A percentile compares a stretch with the other conserved stretches of the same genome.
Conservation (phyloP, 2,888 invertebrate species). For the Nomada fucata region DNA sequence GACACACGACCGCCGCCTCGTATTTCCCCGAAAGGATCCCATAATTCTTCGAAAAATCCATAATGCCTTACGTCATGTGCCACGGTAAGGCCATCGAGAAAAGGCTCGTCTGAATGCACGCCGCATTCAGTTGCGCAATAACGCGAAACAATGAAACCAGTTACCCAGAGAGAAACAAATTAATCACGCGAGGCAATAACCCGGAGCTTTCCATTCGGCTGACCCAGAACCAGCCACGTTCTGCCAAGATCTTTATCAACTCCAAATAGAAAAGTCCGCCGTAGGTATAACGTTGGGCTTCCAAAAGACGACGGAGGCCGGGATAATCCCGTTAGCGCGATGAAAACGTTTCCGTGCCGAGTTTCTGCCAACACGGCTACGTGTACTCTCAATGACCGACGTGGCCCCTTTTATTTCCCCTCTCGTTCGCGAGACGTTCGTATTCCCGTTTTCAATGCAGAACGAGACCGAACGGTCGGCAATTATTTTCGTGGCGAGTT, state of each 20-base stretch:
- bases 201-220: constrained; percentile 27
- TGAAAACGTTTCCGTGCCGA: constrained; percentile 47
- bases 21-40: not conserved
- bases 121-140: constrained; percentile 31
- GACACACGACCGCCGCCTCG: not conserved
- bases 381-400: constrained; percentile 44
- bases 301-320: constrained; percentile 32
- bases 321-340: constrained; percentile 56
- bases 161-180: constrained; percentile 34
- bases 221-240: constrained; percentile 10
- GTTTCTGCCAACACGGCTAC: constrained; percentile 33
- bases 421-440: not conserved
- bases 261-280: constrained; percentile 20
- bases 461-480: constrained; percentile 44
- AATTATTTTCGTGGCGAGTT: constrained; percentile 69
- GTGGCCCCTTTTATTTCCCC: constrained; percentile 5
- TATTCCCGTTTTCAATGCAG: constrained; percentile 6
- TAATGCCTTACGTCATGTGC: not conserved
- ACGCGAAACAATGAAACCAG: constrained; percentile 31
- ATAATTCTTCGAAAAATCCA: constrained; percentile 16
- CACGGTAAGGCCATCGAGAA: not conserved
- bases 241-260: constrained; percentile 21
- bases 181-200: constrained; percentile 39
- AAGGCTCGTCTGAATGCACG: not conserved
- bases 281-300: not conserved